Conservation (phyloP, 2,888 invertebrate species). For the Celastrina argiolus region DNA sequence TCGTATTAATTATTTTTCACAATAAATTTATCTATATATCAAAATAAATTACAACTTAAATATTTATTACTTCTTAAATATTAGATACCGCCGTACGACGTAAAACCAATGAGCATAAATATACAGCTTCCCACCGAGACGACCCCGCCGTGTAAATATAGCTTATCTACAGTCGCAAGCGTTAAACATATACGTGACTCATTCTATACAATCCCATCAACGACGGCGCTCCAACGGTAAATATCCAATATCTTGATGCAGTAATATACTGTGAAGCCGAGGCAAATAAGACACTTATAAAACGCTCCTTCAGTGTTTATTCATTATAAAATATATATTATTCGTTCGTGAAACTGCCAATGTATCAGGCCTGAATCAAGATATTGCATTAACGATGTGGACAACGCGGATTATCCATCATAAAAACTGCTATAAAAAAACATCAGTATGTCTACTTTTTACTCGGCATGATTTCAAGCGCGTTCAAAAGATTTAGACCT, state of each 20-base stretch:
- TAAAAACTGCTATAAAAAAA: conserved; percentile 12
- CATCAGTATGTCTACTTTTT: neutral
- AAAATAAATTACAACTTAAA: conserved; percentile 36
- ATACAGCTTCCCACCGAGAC: conserved; percentile 28
- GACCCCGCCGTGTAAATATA: conserved; percentile 26
- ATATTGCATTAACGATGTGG: conserved; percentile 27
- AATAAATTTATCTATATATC: conserved; percentile 32
- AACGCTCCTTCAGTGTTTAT: conserved; percentile 1
- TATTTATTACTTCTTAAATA: conserved; percentile 33
- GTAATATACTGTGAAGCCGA: conserved; percentile 26
- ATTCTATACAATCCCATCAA: conserved; percentile 25
- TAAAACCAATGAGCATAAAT: conserved; percentile 30
- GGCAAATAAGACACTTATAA: conserved; percentile 23
- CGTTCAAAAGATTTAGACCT: conserved; percentile 42
- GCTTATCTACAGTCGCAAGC: conserved; percentile 29
- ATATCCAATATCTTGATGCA: conserved; percentile 17
- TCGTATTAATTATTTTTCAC: conserved; percentile 24
- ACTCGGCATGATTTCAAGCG: conserved; percentile 23
- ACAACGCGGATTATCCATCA: neutral
- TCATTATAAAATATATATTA: conserved; percentile 5
- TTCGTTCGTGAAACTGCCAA: conserved; percentile 1
- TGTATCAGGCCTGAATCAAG: conserved; percentile 25
- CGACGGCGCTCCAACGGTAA: neutral
- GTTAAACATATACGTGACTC: conserved; percentile 25
- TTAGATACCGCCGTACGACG: conserved; percentile 25